phyloP scores from a whole-genome alignment of 2,888 invertebrate species.

The Drosophila neutralis region DNA sequence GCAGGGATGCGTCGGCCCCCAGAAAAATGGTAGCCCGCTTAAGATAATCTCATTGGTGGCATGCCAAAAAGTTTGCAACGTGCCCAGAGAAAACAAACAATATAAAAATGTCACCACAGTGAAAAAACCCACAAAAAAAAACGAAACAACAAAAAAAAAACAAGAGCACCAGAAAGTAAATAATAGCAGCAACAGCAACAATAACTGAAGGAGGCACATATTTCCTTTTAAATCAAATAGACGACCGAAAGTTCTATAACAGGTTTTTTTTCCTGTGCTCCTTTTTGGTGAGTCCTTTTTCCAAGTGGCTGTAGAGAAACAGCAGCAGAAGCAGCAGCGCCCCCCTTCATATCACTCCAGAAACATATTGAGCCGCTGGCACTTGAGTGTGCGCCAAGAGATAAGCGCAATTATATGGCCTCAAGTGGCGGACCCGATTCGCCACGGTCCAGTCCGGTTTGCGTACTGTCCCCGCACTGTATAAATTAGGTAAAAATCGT shows the following conservation, averaged over 20 bases:
- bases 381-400: constrained; percentile 80
- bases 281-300: constrained; percentile 34
- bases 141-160: constrained; percentile 12
- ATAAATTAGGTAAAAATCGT: constrained; percentile 76
- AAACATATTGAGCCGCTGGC: constrained; percentile 75
- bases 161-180: constrained; percentile 35
- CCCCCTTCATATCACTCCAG: constrained; percentile 76
- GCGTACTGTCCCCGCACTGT: constrained; percentile 30
- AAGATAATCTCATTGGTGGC: constrained; percentile 79
- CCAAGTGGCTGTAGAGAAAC: constrained; percentile 50
- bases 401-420: constrained; percentile 80
- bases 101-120: constrained; percentile 76
- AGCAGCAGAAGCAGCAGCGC: constrained; percentile 16
- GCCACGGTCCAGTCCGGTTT: constrained; percentile 16
- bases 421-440: constrained; percentile 56
- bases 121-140: constrained; percentile 38
- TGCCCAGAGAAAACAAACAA: constrained; percentile 44
- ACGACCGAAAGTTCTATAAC: constrained; percentile 49
- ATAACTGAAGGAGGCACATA: constrained; percentile 47
- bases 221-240: constrained; percentile 77
- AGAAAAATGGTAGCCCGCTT: constrained; percentile 73
- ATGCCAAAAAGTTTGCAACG: constrained; percentile 72
- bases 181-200: constrained; percentile 31
- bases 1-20: neutral
- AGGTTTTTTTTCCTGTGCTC: constrained; percentile 46